Evolutionary conservation across 2,113 vertebrate genomes (phyloP).

Genomic region (Ameiurus melas): DNA sequence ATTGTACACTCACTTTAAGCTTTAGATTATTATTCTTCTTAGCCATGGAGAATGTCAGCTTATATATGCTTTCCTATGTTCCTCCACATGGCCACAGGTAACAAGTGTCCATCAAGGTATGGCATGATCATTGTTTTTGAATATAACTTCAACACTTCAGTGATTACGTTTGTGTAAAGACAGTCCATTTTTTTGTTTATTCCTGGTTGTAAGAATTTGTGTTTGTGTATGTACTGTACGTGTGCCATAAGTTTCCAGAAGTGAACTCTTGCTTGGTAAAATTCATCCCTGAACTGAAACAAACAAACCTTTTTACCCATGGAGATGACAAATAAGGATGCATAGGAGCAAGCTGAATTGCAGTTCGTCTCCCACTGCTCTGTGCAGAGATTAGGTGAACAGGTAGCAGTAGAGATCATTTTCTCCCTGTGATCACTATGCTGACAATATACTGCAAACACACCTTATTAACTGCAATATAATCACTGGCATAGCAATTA

Average conservation of each 20-base stretch:
- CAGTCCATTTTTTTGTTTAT: neutral
- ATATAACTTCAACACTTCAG: neutral
- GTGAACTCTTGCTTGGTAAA: neutral
- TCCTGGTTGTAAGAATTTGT: neutral
- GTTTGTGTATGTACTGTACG: neutral
- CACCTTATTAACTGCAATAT: neutral
- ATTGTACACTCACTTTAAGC: neutral
- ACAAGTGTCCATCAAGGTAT: neutral
- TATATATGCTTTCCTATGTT: neutral
- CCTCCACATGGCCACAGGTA: neutral
- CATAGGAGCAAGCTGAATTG: neutral
- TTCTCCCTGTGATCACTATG: neutral
- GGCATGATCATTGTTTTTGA: neutral
- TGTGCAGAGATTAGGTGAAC: neutral
- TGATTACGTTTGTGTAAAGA: neutral
- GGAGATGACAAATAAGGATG: neutral
- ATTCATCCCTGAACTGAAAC: neutral
- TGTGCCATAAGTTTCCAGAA: neutral
- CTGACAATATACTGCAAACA: slow-evolving; percentile 14
- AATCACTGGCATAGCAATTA: neutral
- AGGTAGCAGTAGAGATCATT: neutral
- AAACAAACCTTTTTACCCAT: slow-evolving; percentile 18
- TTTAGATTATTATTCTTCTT: neutral
- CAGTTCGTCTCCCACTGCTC: neutral
- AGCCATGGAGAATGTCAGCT: neutral